phyloP scores from a whole-genome alignment of 2,888 invertebrate genomes.

The Neoitamus cyanurus region DNA sequence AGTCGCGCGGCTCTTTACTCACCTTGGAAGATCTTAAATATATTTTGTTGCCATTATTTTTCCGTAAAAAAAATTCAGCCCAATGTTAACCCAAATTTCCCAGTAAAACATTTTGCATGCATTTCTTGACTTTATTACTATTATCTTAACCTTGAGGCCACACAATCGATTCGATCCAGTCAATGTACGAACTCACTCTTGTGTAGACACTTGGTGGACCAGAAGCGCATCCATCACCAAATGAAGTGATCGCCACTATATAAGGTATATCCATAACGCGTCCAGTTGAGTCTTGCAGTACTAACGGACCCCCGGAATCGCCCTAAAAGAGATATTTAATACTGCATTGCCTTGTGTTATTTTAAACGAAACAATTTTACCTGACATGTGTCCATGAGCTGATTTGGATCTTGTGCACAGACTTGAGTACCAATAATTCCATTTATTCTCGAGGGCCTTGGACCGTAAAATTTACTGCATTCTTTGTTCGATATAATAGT shows the following conservation, averaged over 20 bases:
- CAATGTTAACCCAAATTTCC: too few species aligned
- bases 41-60: too few species aligned
- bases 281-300: not conserved
- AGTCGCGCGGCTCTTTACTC: too few species aligned
- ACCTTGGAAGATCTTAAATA: too few species aligned
- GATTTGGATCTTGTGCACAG: not conserved
- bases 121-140: not conserved
- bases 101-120: too few species aligned
- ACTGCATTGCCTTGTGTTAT: not conserved
- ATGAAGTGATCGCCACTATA: constrained; percentile 62
- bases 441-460: not conserved
- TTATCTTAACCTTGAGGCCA: constrained; percentile 48
- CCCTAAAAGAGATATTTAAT: not conserved
- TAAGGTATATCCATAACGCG: not conserved
- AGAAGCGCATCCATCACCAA: constrained; percentile 64
- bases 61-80: too few species aligned
- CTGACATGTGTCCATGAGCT: constrained; percentile 55
- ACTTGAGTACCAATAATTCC: constrained; percentile 22
- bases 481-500: constrained; percentile 36
- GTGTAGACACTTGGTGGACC: constrained; percentile 65
- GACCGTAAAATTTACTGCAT: constrained; percentile 42
- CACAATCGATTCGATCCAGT: constrained; percentile 64
- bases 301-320: constrained; percentile 38
- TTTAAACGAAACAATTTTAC: not conserved
- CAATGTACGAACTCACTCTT: constrained; percentile 61